Evolutionary conservation across 1,140 invertebrate species (phyloP).

Genomic region (Hycleus phaleratus): DNA sequence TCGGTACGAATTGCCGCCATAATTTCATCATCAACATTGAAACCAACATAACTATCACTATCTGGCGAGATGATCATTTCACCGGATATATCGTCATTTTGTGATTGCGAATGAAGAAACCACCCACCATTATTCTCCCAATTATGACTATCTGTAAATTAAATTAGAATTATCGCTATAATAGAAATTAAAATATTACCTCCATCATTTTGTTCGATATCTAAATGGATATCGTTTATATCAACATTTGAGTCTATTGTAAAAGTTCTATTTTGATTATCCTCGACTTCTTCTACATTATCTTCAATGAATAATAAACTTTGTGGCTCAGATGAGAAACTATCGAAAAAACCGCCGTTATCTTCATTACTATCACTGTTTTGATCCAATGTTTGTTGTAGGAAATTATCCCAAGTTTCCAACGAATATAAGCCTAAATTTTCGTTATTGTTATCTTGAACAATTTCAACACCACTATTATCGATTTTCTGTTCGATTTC

Average conservation of each 20-base stretch:
- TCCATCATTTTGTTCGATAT: background rate
- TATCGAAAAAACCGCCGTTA: constrained; percentile 31
- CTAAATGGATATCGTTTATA: constrained; percentile 15
- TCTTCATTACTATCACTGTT: background rate
- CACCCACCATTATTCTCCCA: constrained; percentile 39
- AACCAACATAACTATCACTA: constrained; percentile 49
- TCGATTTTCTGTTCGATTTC: constrained; percentile 17
- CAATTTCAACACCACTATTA: too few relatives aligned
- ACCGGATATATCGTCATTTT: constrained; percentile 26
- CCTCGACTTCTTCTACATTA: constrained; percentile 5
- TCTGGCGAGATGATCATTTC: constrained; percentile 31
- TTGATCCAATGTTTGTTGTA: constrained; percentile 34
- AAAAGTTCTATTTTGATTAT: constrained; percentile 7
- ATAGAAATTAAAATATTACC: background rate
- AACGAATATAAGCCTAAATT: constrained; percentile 35
- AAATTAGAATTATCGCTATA: background rate
- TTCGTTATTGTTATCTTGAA: background rate
- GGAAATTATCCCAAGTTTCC: constrained; percentile 41
- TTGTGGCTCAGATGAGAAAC: constrained; percentile 36
- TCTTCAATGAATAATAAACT: constrained; percentile 34
- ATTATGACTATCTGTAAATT: background rate
- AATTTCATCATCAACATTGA: constrained; percentile 60
- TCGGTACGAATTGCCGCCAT: constrained; percentile 62
- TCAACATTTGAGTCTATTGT: constrained; percentile 9
- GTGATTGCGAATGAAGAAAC: constrained; percentile 42